phyloP scores from a whole-genome alignment of 2,888 invertebrate species.

The Melipona bicolor region DNA sequence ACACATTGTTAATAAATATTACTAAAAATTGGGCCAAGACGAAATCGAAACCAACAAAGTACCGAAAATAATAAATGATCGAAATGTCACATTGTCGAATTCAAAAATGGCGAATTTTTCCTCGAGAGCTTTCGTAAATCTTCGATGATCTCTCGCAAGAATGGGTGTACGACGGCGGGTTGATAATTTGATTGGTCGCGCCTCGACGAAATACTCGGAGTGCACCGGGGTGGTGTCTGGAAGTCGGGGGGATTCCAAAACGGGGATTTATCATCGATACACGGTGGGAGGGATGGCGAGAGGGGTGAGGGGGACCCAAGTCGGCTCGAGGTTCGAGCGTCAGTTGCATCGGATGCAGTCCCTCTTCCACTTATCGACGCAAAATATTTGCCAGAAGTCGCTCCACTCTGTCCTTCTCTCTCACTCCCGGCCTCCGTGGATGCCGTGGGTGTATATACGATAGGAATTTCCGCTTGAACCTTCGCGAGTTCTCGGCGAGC shows the following conservation, averaged over 20 bases:
- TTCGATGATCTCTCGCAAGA: background rate
- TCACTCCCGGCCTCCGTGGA: no score
- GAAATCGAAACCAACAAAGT: no score
- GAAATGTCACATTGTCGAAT: background rate
- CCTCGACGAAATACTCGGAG: background rate
- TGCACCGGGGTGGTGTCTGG: background rate
- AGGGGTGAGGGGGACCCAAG: background rate
- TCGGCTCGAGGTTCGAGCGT: conserved; percentile 27
- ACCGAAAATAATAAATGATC: no score
- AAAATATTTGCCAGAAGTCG: conserved; percentile 62
- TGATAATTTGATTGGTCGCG: conserved; percentile 29
- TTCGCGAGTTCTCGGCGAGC: conserved; percentile 51
- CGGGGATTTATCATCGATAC: conserved; percentile 43
- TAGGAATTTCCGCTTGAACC: conserved; percentile 51
- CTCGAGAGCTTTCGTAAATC: background rate
- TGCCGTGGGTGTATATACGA: conserved; percentile 26
- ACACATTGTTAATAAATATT: no score
- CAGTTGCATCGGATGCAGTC: conserved; percentile 44
- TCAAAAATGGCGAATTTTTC: background rate
- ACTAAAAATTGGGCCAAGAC: no score
- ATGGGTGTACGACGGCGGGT: background rate
- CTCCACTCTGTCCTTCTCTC: conserved; percentile 11
- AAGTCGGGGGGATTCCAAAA: conserved; percentile 16
- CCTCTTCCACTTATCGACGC: conserved; percentile 54
- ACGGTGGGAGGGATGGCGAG: no score